Evolutionary conservation across 2,113 vertebrate genomes (phyloP).

Genomic region (rat (Rattus norvegicus)): GRCr8 NC_086019.1:213711501-213712000

Average conservation of each 20-base stretch:
- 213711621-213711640: neutral
- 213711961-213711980: neutral
- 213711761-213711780: neutral
- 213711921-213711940: neutral
- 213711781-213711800: conserved; percentile 48
- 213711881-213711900: neutral
- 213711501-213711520: conserved; percentile 68
- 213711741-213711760: neutral
- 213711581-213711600: conserved; percentile 52
- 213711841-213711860: conserved; percentile 43
- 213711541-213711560: neutral
- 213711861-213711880: conserved; percentile 16
- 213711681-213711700: neutral
- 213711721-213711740: conserved; percentile 9
- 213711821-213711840: conserved; percentile 58
- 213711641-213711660: too few species aligned
- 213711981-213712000: neutral
- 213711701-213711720: neutral
- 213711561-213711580: neutral
- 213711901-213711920: conserved; percentile 38
- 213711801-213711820: conserved; percentile 51
- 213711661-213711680: neutral
- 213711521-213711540: conserved; percentile 71
- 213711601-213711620: conserved; percentile 27
- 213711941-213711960: neutral